Evolutionary conservation across 2,797 vertebrate species (phyloP).

Genomic region (Graptemys geographica): DNA sequence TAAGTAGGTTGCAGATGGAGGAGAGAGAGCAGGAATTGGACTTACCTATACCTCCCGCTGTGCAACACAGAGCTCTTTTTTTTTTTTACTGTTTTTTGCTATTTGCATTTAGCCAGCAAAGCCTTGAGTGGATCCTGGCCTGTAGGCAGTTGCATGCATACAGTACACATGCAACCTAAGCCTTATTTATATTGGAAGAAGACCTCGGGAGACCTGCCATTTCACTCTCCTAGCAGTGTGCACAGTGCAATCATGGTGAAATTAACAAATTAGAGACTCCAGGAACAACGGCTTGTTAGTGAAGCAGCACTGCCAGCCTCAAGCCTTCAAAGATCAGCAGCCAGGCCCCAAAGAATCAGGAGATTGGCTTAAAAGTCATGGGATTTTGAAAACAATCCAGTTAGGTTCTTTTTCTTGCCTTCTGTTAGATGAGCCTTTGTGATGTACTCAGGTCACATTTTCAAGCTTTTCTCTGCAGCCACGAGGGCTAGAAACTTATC

Average conservation of each 20-base stretch:
- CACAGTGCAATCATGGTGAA: background rate
- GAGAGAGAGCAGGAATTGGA: background rate
- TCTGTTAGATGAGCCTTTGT: background rate
- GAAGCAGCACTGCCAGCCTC: background rate
- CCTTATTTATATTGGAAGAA: background rate
- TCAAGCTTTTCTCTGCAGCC: background rate
- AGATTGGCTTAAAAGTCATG: background rate
- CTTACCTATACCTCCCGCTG: background rate
- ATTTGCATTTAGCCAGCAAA: background rate
- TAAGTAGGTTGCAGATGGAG: background rate
- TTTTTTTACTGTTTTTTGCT: background rate
- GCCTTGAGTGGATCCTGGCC: background rate
- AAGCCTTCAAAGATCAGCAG: background rate
- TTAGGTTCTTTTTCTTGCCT: background rate
- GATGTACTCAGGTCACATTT: background rate
- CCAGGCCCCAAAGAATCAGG: background rate
- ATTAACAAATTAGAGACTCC: background rate
- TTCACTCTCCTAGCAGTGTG: background rate
- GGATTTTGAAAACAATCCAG: background rate
- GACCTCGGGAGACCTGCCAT: background rate
- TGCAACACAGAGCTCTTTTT: background rate
- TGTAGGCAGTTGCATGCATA: background rate
- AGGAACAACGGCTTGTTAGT: background rate
- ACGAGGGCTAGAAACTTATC: background rate
- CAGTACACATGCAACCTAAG: background rate